Evolutionary conservation across 2,113 vertebrate species (phyloP), one percentile per base, ranked within the genome.

Genomic region (Laticauda laticaudata): DNA sequence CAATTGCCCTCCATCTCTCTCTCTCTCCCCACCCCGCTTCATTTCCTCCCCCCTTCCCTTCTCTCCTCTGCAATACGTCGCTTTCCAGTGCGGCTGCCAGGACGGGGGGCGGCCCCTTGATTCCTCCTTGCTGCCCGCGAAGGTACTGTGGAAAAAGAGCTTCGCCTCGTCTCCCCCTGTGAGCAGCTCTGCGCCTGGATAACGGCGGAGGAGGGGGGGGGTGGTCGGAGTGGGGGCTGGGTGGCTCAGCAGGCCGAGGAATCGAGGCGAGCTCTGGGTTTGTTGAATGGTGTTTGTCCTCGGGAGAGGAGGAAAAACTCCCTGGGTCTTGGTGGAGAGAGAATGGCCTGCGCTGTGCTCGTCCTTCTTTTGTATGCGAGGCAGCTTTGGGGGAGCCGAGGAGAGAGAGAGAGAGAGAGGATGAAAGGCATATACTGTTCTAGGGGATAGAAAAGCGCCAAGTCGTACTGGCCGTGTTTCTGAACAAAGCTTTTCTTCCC

Each of bases 311-410:
- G 2, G 8, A 1, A 15, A 4, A 39, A 39, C 5, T 23, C 15
- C 29, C 34, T 91, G 91, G 64, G 4, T 85, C 11, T 51, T 85
- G 2, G 24, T 55, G 20, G 61, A 53, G 11, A 54, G 91, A 54
- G 91, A 54, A 53, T n/a, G n/a, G 20, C n/a, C 53, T 48, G 11
- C 21, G 24, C 57, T 54, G 86, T 48, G 24, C 48, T 53, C 56
- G 57, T 89, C 12, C 88, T 88, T 90, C 88, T 57, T 92, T 89
- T 57, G 92, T 85, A 90, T 89, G 88, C 69, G 15, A 53, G 69
- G 14, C 64, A 53, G 54, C 53, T 12, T 48, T 39, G 20, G 21
- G 20, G 21, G 8, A 15, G 34, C 1, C 1, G 8, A 9, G 8
- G 48, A 9, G 48, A 48, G 48, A 56, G 55, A 3, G 55, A 26